Base-by-base conservation (phyloP, 1,140 invertebrate genomes). In the Apocrypta bakeri region DNA sequence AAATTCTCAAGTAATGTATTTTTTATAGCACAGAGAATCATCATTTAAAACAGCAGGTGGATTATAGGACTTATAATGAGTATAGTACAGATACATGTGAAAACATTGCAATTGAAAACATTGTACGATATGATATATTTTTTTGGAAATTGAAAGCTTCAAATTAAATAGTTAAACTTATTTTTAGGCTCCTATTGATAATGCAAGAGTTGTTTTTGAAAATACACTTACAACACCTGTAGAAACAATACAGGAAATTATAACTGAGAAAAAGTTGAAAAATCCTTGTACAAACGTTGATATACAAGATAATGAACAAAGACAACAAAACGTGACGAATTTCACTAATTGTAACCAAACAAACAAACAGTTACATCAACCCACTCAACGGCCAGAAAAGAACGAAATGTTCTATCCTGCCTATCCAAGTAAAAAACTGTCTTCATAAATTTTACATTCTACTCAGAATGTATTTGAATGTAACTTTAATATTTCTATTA, bases 331-430 rank as follows among this genome's bases (percentile, higher is more conserved):
- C 74, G 29, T 72, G 68, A 27, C 73, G 33, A 82, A 82, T 56
- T 48, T 69, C 17, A 82, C 61, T 27, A 75, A 84, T 33, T 33
- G n/a, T 2, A 74, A 74, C 14, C 61, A 63, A 69, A 40, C 25
- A 71, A 82, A 79, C 33, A 77, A 81, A 14, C 83, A 84, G 81
- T n/a, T 56, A 11, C 66, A 48, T 81, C 78, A 79, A 33, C 29
- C 68, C 17, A 74, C 31, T 77, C 78, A 79, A 33, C 68, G 73
- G 11, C 31, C 31, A 56, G 75, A 82, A 17, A 84, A 84, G 27
- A 82, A 73, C 69, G 85, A 86, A 11, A 77, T 79, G 17, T 84
- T 83, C 79, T 87, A 84, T 83, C 83, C 87, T 79, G 63, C 79
- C 79, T 86, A 85, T 81, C 42, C 71, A 86, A 85, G 84, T 85